Evolutionary conservation across 2,888 invertebrate genomes (phyloP), one percentile per base, ranked within the genome.

Genomic region (Silvanus unidentatus): DNA sequence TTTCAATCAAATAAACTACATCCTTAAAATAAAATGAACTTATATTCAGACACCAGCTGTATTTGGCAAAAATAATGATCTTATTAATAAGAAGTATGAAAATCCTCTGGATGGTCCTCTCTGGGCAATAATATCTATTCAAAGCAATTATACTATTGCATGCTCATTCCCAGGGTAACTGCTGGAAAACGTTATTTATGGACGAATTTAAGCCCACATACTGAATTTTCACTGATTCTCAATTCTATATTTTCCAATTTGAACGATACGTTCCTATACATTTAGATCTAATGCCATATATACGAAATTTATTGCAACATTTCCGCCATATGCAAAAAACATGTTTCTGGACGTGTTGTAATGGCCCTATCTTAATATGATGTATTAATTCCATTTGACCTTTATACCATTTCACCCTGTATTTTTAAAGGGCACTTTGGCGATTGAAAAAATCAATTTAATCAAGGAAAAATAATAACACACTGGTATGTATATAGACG

Each of bases 171-270:
- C 45, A 44, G n/a, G n/a, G n/a, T 12, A 38, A 48, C 32, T 44
- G 45, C 35, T 43, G 47, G 47, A 44, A 45, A 47, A 44, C 46
- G 16, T 48, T 51, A 53, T 53, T 51, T 51, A 53, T 49, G 29
- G 40, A 22, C 37, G 8, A 36, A 34, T 49, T 46, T 44, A 44
- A 45, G 48, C 50, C 50, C 43, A 40, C 43, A 41, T 45, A 39
- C 43, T 46, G 46, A 42, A 54, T 50, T 54, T 50, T 47, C 51
- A 50, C 53, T 52, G 53, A 52, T 55, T 57, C 55, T 58, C 55
- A 57, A 58, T 53, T 58, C 55, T 57, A 57, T 52, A 54, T 52
- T 55, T 52, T 54, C 52, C 56, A 58, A 54, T 58, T 58, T 52
- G 42, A 45, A 48, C 51, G 50, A 54, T 53, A 47, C n/a, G 37